Evolutionary conservation across 2,888 invertebrate species (phyloP).

Genomic region (Phlogophora meticulosa): DNA sequence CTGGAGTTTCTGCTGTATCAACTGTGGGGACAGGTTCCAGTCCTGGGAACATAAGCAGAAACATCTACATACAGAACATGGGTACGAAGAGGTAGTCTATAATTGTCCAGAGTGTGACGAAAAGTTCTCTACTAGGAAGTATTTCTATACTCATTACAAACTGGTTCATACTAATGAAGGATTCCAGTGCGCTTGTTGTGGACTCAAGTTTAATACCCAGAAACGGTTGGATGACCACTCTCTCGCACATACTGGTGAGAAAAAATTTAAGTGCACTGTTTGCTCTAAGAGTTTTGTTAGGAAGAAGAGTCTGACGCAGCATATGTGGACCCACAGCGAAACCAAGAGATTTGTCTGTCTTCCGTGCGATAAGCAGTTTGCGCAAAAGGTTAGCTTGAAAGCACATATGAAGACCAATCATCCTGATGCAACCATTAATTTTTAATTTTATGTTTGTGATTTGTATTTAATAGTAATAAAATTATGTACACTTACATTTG

Average conservation of each 20-base stretch:
- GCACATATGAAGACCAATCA: slow-evolving; percentile 80
- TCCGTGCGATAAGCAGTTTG: slow-evolving; percentile 81
- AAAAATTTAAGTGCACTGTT: slow-evolving; percentile 82
- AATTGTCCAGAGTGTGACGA: slow-evolving; percentile 80
- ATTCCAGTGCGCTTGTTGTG: slow-evolving; percentile 79
- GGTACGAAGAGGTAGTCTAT: slow-evolving; percentile 72
- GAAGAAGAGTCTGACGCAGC: slow-evolving; percentile 84
- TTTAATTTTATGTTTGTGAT: slow-evolving; percentile 24
- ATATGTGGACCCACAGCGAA: slow-evolving; percentile 86
- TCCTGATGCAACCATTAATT: slow-evolving; percentile 69
- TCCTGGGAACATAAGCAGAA: slow-evolving; percentile 83
- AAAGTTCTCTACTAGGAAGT: slow-evolving; percentile 74
- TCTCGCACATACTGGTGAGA: slow-evolving; percentile 88
- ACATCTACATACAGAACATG: slow-evolving; percentile 78
- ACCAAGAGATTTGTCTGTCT: slow-evolving; percentile 80
- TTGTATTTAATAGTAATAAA: slow-evolving; percentile 28
- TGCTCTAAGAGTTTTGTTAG: slow-evolving; percentile 89
- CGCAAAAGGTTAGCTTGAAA: slow-evolving; percentile 84
- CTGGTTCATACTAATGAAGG: slow-evolving; percentile 79
- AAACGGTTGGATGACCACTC: slow-evolving; percentile 82
- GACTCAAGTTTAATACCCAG: slow-evolving; percentile 77
- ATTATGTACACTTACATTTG: slow-evolving; percentile 1
- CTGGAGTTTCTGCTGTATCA: slow-evolving; percentile 79
- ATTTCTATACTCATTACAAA: slow-evolving; percentile 81
- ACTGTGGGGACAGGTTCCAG: slow-evolving; percentile 82